Base-by-base conservation (phyloP, 2,797 vertebrate genomes). In the Lepus oiostolus region DNA sequence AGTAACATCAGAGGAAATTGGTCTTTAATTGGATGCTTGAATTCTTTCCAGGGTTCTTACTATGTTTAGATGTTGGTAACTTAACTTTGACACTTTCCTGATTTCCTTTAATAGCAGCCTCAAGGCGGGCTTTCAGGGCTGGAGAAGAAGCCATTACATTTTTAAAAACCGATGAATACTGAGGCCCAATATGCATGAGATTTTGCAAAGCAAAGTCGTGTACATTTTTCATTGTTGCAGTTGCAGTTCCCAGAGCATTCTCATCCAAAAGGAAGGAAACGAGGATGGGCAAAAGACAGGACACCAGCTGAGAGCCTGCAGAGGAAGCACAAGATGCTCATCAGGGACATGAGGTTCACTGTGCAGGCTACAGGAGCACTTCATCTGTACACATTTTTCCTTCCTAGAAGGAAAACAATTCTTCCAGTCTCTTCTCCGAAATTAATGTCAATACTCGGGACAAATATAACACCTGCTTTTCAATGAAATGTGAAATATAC, bases 191-290 rank as follows among this genome's bases (percentile, higher is more conserved):
- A 68, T 99, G 98, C 98, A 99, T 99, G 93, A 99, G 98, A 93
- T 99, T 99, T 93, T 98, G 98, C 91, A 99, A 98, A 90, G 98
- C 99, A 71, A 98, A 99, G 93, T 99, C 99, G 71, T 99, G 99
- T 28, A 99, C 98, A 63, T 97, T 98, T 96, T 98, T 98, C 58
- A 98, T 99, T 0, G 97, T 92, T 3, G 97, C 81, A 35, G 99
- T 97, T 92, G 99, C 98, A 14, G 99, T 99, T 96, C 97, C 97
- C 60, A 99, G 98, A 0, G 99, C 97, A 84, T 99, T 99, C 94
- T 99, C 99, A 95, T 99, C 99, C 98, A 99, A 95, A 83, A 99
- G 98, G 97, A 99, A 99, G 96, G 99, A 99, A 97, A 99, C 99
- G 85, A 99, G 99, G 75, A 99, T 98, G 7, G 99, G 99, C 38